A percentile compares a stretch with the other conserved stretches of the same genome.
Conservation (phyloP, 2,113 vertebrate species). For the Dromaius novaehollandiae region DNA sequence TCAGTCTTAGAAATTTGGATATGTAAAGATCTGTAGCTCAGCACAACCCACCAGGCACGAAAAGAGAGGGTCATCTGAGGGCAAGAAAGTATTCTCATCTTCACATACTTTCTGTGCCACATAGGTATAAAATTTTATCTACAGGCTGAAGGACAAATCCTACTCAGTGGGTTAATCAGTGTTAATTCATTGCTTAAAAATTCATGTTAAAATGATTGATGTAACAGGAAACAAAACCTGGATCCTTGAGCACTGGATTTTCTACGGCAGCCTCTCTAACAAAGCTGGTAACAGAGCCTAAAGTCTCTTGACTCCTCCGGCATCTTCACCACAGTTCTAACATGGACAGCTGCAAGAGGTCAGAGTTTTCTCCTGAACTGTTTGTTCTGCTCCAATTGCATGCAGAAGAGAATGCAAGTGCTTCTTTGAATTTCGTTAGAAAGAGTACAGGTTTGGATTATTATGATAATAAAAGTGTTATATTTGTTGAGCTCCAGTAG, state of each 20-base stretch:
- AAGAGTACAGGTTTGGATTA: neutral
- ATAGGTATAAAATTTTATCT: neutral
- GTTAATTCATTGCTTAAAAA: neutral
- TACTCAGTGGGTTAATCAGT: neutral
- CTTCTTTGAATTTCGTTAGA: neutral
- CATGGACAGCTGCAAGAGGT: neutral
- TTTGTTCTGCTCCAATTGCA: neutral
- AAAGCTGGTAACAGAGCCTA: neutral
- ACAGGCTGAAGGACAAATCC: neutral
- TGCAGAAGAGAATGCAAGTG: neutral
- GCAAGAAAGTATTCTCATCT: neutral
- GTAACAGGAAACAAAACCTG: neutral
- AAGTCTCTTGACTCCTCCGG: neutral
- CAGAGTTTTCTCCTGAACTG: neutral
- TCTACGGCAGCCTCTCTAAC: neutral
- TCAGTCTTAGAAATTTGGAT: neutral
- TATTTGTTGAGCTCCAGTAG: neutral
- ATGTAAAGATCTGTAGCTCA: neutral
- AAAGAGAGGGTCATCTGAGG: neutral
- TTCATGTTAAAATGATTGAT: neutral
- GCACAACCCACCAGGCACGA: neutral
- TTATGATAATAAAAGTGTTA: neutral
- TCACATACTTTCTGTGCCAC: neutral
- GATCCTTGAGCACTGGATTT: neutral
- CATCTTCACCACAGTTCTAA: rapidly evolving